These are phyloP conservation scores for Thamnaconus septentrionalis DNA, from an alignment of 2,113 vertebrate species.

Conservation along the genomic window DNA sequence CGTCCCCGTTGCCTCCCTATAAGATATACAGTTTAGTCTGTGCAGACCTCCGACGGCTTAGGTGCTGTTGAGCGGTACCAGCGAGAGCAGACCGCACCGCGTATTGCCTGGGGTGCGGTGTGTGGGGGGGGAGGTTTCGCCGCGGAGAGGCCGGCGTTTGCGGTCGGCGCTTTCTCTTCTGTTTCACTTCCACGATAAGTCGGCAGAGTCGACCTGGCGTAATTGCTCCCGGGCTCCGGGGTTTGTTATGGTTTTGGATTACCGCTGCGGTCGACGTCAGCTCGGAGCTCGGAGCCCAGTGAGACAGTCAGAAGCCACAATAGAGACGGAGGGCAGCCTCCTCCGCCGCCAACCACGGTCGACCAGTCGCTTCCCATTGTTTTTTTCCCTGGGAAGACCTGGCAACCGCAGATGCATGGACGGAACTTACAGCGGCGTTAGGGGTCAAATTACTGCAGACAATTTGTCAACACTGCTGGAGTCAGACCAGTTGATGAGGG, in stretches of 20 bases:
- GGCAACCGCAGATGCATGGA: constrained; percentile 28
- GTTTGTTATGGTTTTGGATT: constrained; percentile 55
- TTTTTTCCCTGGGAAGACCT: constrained; percentile 41
- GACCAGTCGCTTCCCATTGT: constrained; percentile 55
- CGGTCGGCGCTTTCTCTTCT: constrained; percentile 43
- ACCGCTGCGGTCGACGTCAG: constrained; percentile 64
- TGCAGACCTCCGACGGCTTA: constrained; percentile 31
- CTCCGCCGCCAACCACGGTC: constrained; percentile 38
- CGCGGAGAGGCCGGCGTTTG: constrained; percentile 31
- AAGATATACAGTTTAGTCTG: constrained; percentile 6
- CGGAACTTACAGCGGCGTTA: not conserved
- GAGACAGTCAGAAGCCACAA: constrained; percentile 62
- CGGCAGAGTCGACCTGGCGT: constrained; percentile 58
- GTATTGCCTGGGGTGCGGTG: too few relatives aligned
- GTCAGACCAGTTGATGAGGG: too few relatives aligned
- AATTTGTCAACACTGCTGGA: too few relatives aligned
- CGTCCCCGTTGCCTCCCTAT: constrained; percentile 5
- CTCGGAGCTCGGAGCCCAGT: not conserved
- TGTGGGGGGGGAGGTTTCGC: too few relatives aligned
- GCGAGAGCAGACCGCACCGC: not conserved
- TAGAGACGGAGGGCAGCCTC: constrained; percentile 43
- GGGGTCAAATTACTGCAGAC: too few relatives aligned
- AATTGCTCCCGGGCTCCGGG: constrained; percentile 49
- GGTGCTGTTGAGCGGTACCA: constrained; percentile 7
- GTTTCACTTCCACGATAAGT: constrained; percentile 53